Evolutionary conservation across 2,888 invertebrate species (phyloP), one percentile per base, ranked within the genome.

Genomic region (Drosophila meridionalis): DNA sequence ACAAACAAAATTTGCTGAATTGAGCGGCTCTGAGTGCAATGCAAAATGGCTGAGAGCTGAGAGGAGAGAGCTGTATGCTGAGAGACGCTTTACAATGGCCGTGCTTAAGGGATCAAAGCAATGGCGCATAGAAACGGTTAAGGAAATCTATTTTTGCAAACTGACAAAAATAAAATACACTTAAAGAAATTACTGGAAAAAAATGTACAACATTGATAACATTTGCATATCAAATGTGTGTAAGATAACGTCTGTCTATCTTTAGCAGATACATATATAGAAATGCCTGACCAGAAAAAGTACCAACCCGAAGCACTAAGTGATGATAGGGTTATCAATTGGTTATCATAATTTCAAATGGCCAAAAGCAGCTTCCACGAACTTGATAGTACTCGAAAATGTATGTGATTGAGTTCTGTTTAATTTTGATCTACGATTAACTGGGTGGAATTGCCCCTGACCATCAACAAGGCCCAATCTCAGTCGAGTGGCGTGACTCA

Each of bases 401-500:
- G 14, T 8, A 7, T 61, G 45, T 50, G 60, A 61, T 73, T 77
- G 6, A 20, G 14, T 69, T 69, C 52, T 34, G n/a, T 48, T 52
- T 73, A 65, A 76, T 65, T 73, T 52, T 47, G 48, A 72, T 72
- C 63, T 42, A 28, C 20, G 60, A 73, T 64, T 30, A 38, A 11
- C 4, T n/a, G 20, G 4, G 11, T 28, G 3, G 11, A 66, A 48
- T 12, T 34, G 47, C 52, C 52, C 47, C 45, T 28, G 38, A 8
- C 45, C 40, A 69, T 1, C 11, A 30, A 32, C 14, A 36, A 12
- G 8, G 12, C 3, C 12, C 28, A 14, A 7, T 60, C 38, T 8
- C 28, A 14, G 12, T 60, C 38, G 38, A 64, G 53, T 28, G 43
- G 12, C 38, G 62, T 81, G 82, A 83, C 55, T 83, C 82, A 86